Percentiles rank a stretch among this genome's conserved stretches.
These are phyloP conservation scores for Danio aesculapii DNA, from an alignment of 2,797 vertebrate species.

Conservation along the genomic window DNA sequence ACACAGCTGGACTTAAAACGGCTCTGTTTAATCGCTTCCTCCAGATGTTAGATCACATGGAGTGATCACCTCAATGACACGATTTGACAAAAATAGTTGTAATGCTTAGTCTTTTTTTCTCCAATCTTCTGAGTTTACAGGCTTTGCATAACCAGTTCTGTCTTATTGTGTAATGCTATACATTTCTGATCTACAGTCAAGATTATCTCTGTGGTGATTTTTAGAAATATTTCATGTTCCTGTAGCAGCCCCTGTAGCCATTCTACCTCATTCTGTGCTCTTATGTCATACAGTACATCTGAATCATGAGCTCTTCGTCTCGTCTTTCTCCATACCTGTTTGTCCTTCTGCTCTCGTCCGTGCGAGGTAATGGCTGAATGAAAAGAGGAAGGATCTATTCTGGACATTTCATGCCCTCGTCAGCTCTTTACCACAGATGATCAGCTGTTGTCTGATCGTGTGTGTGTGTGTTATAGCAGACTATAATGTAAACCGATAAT, in stretches of 20 bases:
- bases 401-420: conserved; percentile 68
- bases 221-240: not conserved
- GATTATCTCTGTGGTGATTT: not conserved
- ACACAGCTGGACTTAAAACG: conserved; percentile 58
- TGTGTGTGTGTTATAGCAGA: conserved; percentile 33
- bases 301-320: conserved; percentile 15
- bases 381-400: conserved; percentile 71
- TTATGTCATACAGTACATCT: not conserved
- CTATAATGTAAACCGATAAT: conserved; percentile 51
- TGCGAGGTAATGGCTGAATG: conserved; percentile 72
- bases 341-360: conserved; percentile 65
- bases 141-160: not conserved
- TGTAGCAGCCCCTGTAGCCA: not conserved
- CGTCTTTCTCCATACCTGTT: conserved; percentile 56
- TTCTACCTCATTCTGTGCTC: conserved; percentile 14
- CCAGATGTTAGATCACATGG: not conserved
- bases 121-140: conserved; percentile 19
- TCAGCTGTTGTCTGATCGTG: conserved; percentile 33
- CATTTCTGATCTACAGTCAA: conserved; percentile 17
- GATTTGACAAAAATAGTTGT: not conserved
- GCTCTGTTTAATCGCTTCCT: conserved; percentile 39
- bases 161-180: conserved; percentile 34
- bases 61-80: not conserved
- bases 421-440: conserved; percentile 59
- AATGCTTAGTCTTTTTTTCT: conserved; percentile 7